Evolutionary conservation across 2,797 vertebrate species (phyloP).

Genomic region (Xenops minutus): DNA sequence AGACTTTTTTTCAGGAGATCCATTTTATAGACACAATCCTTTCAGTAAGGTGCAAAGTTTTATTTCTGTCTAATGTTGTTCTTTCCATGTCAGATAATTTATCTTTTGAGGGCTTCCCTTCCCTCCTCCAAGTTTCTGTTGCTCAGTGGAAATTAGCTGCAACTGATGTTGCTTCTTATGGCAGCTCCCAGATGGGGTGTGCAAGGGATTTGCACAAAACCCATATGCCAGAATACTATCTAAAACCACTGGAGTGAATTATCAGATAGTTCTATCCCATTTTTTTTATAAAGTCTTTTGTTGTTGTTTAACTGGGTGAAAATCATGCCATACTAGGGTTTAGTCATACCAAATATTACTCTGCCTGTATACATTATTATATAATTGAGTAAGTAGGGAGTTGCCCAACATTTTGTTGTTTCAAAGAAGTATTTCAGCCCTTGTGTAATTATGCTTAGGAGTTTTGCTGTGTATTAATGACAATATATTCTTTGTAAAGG

Average conservation of each 20-base stretch:
- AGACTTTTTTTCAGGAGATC: not conserved
- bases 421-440: not conserved
- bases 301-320: not conserved
- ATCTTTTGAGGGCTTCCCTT: not conserved
- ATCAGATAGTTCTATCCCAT: not conserved
- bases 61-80: not conserved
- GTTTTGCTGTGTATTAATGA: not conserved
- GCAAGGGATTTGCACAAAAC: not conserved
- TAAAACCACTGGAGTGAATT: not conserved
- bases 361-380: not conserved
- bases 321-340: not conserved
- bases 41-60: not conserved
- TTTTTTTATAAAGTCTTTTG: not conserved
- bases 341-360: not conserved
- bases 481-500: not conserved
- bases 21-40: not conserved
- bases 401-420: not conserved
- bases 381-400: not conserved
- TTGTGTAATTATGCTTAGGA: not conserved
- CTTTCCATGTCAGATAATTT: not conserved
- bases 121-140: not conserved
- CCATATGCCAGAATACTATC: accelerated
- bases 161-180: not conserved
- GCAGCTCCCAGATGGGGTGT: not conserved
- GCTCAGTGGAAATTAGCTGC: not conserved